Percentiles rank a stretch among this genome's conserved stretches.
phyloP scores from a whole-genome alignment of 1,140 invertebrate species.

The Zaprionus africanus region DNA sequence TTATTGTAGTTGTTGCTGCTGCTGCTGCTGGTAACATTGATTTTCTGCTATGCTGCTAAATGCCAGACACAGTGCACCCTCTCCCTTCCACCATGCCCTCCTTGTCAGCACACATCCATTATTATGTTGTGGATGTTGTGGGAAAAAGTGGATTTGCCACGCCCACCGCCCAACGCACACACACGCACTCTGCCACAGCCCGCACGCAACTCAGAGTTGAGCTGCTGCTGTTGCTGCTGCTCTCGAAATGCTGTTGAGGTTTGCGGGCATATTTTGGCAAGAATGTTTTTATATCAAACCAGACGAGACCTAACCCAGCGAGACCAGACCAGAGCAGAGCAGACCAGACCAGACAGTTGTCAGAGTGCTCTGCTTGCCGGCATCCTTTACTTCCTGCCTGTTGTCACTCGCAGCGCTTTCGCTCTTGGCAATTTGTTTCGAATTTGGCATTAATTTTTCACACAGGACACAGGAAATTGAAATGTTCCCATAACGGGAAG shows the following conservation, averaged over 20 bases:
- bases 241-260: conserved; percentile 76
- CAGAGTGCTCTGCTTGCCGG: conserved; percentile 1
- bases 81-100: not conserved
- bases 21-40: conserved; percentile 69
- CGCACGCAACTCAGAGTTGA: not conserved
- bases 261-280: conserved; percentile 78
- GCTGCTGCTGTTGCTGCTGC: conserved; percentile 11
- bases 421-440: conserved; percentile 75
- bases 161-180: conserved; percentile 10
- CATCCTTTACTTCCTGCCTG: conserved; percentile 75
- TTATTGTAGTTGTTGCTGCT: conserved; percentile 22
- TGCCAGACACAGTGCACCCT: conserved; percentile 57
- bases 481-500: conserved; percentile 77
- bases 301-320: conserved; percentile 6
- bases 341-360: not conserved
- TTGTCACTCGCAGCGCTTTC: conserved; percentile 59
- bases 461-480: conserved; percentile 76
- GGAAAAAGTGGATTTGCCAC: conserved; percentile 56
- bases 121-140: conserved; percentile 64
- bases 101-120: conserved; percentile 43
- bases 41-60: conserved; percentile 69
- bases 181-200: not conserved
- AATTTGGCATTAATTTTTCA: conserved; percentile 81
- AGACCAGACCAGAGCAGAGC: not conserved
- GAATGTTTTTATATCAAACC: conserved; percentile 63